Percentiles rank a stretch among this genome's conserved stretches.
Evolutionary conservation across 2,797 vertebrate species (phyloP).

Genomic region (Gymnopithys bicolor): DNA sequence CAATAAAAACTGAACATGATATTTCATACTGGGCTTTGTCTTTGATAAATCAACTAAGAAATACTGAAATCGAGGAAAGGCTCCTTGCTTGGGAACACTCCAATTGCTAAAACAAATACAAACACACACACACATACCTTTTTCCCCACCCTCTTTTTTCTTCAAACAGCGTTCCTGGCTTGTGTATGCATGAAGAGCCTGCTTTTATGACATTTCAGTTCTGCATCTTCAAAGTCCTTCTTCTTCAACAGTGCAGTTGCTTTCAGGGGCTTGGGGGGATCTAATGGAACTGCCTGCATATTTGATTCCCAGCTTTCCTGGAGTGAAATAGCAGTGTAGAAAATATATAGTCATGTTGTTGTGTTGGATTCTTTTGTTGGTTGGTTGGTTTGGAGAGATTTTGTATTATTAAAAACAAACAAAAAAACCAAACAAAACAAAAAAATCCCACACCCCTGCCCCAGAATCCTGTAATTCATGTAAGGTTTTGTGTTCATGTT

Average conservation of each 20-base stretch:
- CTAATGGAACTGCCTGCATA: background rate
- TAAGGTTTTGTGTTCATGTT: background rate
- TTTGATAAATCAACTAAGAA: background rate
- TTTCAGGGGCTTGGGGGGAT: background rate
- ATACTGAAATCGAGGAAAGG: background rate
- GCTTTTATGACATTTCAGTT: background rate
- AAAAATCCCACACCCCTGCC: too few species aligned
- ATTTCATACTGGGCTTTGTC: background rate
- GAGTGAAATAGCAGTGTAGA: background rate
- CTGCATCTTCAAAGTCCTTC: background rate
- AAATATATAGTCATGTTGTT: background rate
- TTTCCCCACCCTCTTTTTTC: background rate
- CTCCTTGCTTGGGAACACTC: background rate
- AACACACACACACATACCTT: rapidly evolving
- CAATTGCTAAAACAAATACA: background rate
- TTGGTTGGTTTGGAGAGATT: background rate
- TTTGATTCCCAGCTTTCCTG: background rate
- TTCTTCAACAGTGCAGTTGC: background rate
- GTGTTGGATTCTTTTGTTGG: background rate
- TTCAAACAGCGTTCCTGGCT: background rate
- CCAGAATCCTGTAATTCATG: background rate
- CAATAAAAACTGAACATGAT: background rate
- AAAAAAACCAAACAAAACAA: background rate
- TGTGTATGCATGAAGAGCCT: background rate
- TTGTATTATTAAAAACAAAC: background rate